Base-by-base conservation (phyloP, 92 coral and sea anemone genomes). In the Chrysogorgia sp. region DNA sequence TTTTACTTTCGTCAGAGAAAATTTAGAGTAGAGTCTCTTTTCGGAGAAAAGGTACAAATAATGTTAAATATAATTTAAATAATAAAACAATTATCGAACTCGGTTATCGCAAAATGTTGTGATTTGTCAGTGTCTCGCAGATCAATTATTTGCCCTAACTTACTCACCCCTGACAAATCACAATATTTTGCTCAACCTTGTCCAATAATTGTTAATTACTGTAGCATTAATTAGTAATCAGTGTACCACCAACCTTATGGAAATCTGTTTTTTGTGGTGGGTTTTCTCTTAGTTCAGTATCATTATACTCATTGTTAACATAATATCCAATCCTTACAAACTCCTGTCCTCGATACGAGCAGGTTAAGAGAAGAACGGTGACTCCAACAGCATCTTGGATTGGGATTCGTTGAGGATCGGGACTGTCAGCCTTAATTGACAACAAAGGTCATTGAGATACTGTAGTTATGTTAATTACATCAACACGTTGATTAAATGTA, bases 321-420 rank as follows among this genome's bases (percentile, higher is more conserved):
- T 94, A 94, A 70, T 94, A 94, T 9, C 98, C 98, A 57, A 94
- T 96, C 53, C 98, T 86, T 6, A 87, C 92, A 86, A 94, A 94
- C 82, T 94, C 98, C 62, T 82, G 88, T 64, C 88, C 90, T 68
- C 82, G 88, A 50, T 91, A 94, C 0, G 98, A 92, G 62, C 98
- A 89, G 26, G 98, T 94, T 28, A 94, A 75, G 6, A 94, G 88
- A 41, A 94, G 86, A 40, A 94, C 98, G 28, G 98, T 94, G 0
- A 94, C 98, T 32, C 98, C 98, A 69, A 94, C 85, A 19, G 92
- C 53, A 59, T 94, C 98, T 64, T 89, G 92, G 49, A 89, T 92
- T 2, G 92, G 90, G 31, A 94, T 88, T 83, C 87, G 76, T 48
- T 61, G 72, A 48, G 98, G 96, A 63, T 94, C 97, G 68, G 98